These are phyloP conservation scores for Eulemur mongoz DNA, from an alignment of 2,797 vertebrate species.

Conservation along the genomic window DNA sequence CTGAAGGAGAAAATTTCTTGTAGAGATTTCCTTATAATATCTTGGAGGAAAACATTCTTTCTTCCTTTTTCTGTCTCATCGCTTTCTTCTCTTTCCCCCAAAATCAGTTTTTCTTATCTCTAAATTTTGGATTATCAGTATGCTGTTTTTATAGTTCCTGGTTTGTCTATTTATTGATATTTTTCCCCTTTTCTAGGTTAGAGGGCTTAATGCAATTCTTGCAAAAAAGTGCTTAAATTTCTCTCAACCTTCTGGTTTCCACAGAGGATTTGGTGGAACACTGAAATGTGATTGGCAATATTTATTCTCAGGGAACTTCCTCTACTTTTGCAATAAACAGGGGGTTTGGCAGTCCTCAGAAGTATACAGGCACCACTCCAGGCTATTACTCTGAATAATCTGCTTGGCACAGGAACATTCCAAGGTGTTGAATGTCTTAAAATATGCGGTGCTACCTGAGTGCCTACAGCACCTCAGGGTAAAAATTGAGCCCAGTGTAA, in stretches of 20 bases:
- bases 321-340: conserved; percentile 71
- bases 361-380: conserved; percentile 55
- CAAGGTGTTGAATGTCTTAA: conserved; percentile 71
- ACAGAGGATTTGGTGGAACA: conserved; percentile 44
- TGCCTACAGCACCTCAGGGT: conserved; percentile 71
- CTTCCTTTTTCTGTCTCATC: background rate
- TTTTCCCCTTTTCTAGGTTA: background rate
- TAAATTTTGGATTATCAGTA: background rate
- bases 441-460: conserved; percentile 65
- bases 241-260: conserved; percentile 12
- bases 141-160: background rate
- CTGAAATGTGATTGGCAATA: conserved; percentile 60
- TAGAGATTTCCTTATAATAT: background rate
- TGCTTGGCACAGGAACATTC: conserved; percentile 66
- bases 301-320: conserved; percentile 32
- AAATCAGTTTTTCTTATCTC: conserved; percentile 5
- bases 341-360: conserved; percentile 62
- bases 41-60: background rate
- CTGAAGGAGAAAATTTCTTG: background rate
- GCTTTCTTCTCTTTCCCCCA: background rate
- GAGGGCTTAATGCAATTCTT: conserved; percentile 2
- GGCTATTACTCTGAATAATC: conserved; percentile 78
- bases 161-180: background rate
- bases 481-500: conserved; percentile 59
- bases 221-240: conserved; percentile 23